Evolutionary conservation across 2,797 vertebrate species (phyloP), one percentile per base, ranked within the genome.

Genomic region (Propithecus deckenii): DNA sequence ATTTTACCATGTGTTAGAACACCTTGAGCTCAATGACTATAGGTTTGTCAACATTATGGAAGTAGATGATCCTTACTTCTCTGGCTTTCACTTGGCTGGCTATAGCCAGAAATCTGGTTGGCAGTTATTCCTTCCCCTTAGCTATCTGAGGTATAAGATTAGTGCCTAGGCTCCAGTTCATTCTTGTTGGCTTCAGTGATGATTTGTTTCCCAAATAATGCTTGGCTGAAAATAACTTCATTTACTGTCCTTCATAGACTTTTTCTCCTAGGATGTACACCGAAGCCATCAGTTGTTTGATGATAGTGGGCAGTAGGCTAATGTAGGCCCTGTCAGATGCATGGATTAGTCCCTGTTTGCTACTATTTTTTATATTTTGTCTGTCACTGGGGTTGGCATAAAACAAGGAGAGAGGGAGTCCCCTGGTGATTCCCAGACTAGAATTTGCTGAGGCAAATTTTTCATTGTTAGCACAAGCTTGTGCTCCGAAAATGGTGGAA

Each of bases 401-500:
- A 87, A 43, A 89, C 30, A 28, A 59, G 57, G 57, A 72, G 83
- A 74, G n/a, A 52, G 23, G 59, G 78, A 78, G 28, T 88, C 35
- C 46, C 18, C 63, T 85, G 35, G 63, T 92, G 78, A 85, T 75
- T 88, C 43, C 63, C 72, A 90, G 61, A 55, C 74, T 84, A 71
- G 38, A 94, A 79, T 84, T 96, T 97, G n/a, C 61, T 59, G 80
- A 81, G 43, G 61, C 65, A 92, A 35, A 63, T 63, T 95, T 93
- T 92, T 95, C 75, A 90, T 95, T 84, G 86, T 96, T 93, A 78
- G 52, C 1, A 83, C 52, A 93, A 83, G 30, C 14, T 93, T 93
- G 52, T 69, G 25, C 8, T 95, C 25, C 18, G 86, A 69, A 90
- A 57, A 75, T 86, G 30, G 23, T 89, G 79, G 79, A 52, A 43